Evolutionary conservation across 2,888 invertebrate genomes (phyloP).

Genomic region (Anorthoa munda): DNA sequence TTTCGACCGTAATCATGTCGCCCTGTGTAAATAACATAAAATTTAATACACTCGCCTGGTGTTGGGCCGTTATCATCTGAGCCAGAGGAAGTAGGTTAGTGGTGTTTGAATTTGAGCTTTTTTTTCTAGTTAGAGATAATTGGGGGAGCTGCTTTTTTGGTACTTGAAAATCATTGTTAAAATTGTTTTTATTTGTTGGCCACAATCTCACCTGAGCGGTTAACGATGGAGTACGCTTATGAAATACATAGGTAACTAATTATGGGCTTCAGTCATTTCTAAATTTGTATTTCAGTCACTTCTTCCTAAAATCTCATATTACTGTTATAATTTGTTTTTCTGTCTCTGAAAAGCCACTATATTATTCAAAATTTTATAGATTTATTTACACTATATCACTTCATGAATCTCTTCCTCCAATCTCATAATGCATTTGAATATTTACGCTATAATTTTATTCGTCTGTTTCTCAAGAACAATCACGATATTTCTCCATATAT

Average conservation of each 20-base stretch:
- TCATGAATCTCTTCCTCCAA: not conserved
- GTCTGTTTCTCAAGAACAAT: not conserved
- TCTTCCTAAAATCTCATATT: not conserved
- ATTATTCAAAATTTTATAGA: too few species aligned
- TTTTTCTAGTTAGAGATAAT: slow-evolving; percentile 27
- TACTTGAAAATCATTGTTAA: not conserved
- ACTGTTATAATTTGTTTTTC: too few species aligned
- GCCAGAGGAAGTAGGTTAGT: slow-evolving; percentile 47
- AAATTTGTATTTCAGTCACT: too few species aligned
- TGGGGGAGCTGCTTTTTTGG: slow-evolving; percentile 19
- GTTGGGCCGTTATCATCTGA: slow-evolving; percentile 49
- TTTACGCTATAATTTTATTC: not conserved
- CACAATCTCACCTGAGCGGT: too few species aligned
- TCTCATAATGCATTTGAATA: not conserved
- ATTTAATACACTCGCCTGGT: slow-evolving; percentile 65
- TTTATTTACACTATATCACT: not conserved
- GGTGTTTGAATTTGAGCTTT: slow-evolving; percentile 43
- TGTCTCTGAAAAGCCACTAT: too few species aligned
- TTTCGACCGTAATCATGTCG: slow-evolving; percentile 55
- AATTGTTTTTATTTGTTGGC: not conserved
- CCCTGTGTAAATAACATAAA: slow-evolving; percentile 74
- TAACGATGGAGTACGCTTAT: too few species aligned
- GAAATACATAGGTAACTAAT: too few species aligned
- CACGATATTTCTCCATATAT: not conserved
- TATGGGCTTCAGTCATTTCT: not conserved